A percentile compares a stretch with the other conserved stretches of the same genome.
Conservation (phyloP, 2,888 invertebrate species). For the Prosopocoilus inquinatus region DNA sequence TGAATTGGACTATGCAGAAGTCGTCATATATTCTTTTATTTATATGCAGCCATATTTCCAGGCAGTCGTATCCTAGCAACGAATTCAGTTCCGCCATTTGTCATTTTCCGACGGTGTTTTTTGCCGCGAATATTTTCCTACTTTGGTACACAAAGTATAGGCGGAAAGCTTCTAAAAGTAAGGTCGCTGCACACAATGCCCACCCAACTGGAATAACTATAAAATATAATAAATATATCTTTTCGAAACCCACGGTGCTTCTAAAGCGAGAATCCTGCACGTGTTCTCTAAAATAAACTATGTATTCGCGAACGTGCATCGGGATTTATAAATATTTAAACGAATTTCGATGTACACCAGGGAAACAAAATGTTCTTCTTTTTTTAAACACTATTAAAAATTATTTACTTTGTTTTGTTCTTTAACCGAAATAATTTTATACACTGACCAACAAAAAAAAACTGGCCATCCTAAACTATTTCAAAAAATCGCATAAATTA, state of each 20-base stretch:
- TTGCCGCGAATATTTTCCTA: conserved; percentile 44
- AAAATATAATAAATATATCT: conserved; percentile 29
- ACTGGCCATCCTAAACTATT: too few relatives aligned
- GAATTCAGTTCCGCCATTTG: conserved; percentile 43
- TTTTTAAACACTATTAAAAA: too few relatives aligned
- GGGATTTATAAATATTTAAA: too few relatives aligned
- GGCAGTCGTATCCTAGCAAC: conserved; percentile 45
- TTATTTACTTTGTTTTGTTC: too few relatives aligned
- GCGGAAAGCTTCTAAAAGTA: conserved; percentile 30
- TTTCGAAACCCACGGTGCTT: conserved; percentile 7
- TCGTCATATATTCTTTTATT: conserved; percentile 46
- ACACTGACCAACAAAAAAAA: too few relatives aligned
- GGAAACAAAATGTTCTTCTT: too few relatives aligned
- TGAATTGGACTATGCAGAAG: conserved; percentile 40
- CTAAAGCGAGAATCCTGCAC: too few relatives aligned
- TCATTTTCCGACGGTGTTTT: conserved; percentile 36
- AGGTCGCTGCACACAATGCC: conserved; percentile 24
- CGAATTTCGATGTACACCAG: too few relatives aligned
- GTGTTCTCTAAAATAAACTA: too few relatives aligned
- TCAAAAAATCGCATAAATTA: too few relatives aligned
- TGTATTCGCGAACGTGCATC: too few relatives aligned
- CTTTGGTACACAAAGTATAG: conserved; percentile 39
- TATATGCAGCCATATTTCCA: conserved; percentile 48
- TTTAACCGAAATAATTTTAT: too few relatives aligned
- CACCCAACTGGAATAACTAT: conserved; percentile 30